Evolutionary conservation across 2,888 invertebrate genomes (phyloP), one percentile per base, ranked within the genome.

Genomic region (Amphipyra tragopoginis): DNA sequence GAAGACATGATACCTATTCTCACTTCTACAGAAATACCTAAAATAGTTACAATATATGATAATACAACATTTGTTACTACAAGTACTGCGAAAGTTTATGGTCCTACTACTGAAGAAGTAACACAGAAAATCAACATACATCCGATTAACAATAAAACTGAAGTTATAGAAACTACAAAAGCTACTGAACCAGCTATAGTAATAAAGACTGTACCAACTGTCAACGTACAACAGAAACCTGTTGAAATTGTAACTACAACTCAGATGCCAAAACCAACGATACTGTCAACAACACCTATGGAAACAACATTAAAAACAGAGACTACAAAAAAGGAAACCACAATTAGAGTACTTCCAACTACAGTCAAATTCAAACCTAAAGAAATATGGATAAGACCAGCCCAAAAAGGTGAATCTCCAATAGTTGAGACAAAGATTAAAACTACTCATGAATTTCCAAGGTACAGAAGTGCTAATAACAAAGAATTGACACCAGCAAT

Each of bases 331-430:
- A 90, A 87, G 40, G 90, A 92, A 65, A 82, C 86, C 33, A 88
- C 89, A 13, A 66, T 81, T 8, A 90, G 82, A 85, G 75, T 76
- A n/a, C 73, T 75, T 45, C 81, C 87, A 13, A 89, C 90, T n/a
- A 93, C 93, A 21, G 64, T 82, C 0, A 94, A 94, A 80, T 89
- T 90, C 29, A 92, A 93, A 69, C 91, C 92, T n/a, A 94, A 94
- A 80, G 94, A 94, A 79, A 94, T 94, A 81, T 94, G 94, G 94
- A 94, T 94, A 77, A 86, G 85, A 74, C 94, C 94, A 44, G 90
- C 93, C 0, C 93, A 93, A 86, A 94, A 94, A 93, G 94, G 94
- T 93, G 94, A 94, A 89, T 83, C 84, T 45, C 29, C 79, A 34
- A 67, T 67, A 58, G 72, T 84, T 66, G 91, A 93, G 75, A 84